Percentiles rank a stretch among this genome's conserved stretches.
These are phyloP conservation scores for Elgonia sp. DNA, from an alignment of 2,888 invertebrate species.

Conservation along the genomic window DNA sequence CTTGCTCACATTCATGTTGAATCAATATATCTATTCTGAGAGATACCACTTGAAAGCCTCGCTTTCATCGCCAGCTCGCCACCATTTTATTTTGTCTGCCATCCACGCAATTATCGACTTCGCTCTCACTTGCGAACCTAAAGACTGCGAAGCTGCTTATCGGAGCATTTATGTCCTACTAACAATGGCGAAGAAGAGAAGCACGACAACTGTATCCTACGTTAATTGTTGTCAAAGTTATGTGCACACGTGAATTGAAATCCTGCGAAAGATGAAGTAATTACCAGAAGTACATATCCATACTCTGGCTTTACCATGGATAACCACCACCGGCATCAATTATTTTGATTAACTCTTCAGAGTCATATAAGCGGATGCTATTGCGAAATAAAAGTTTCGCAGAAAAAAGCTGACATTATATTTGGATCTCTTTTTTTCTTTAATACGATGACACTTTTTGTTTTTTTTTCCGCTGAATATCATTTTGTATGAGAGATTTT, in stretches of 20 bases:
- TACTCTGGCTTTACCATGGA: conserved; percentile 11
- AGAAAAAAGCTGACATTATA: conserved; percentile 18
- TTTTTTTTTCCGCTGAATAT: too few species aligned
- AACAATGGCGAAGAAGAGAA: conserved; percentile 65
- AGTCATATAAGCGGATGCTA: conserved; percentile 14
- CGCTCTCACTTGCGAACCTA: conserved; percentile 13
- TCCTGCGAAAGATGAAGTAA: conserved; percentile 35
- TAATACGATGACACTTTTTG: too few species aligned
- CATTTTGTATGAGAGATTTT: too few species aligned
- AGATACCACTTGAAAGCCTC: conserved; percentile 39
- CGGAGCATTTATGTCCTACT: conserved; percentile 56
- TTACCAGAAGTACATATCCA: conserved; percentile 50
- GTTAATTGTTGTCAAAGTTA: conserved; percentile 55
- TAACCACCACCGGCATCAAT: conserved; percentile 49
- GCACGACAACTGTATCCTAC: conserved; percentile 42
- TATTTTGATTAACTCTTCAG: conserved; percentile 60
- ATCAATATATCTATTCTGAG: conserved; percentile 53
- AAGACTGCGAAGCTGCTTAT: conserved; percentile 57
- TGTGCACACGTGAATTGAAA: conserved; percentile 39
- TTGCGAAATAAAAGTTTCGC: conserved; percentile 35
- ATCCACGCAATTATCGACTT: conserved; percentile 60
- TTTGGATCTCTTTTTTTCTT: too few species aligned
- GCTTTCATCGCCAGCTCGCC: conserved; percentile 38
- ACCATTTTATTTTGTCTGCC: conserved; percentile 48
- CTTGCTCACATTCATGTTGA: conserved; percentile 25